These are phyloP conservation scores for Diprion similis DNA, from an alignment of 1,140 invertebrate genomes.

Conservation along the genomic window DNA sequence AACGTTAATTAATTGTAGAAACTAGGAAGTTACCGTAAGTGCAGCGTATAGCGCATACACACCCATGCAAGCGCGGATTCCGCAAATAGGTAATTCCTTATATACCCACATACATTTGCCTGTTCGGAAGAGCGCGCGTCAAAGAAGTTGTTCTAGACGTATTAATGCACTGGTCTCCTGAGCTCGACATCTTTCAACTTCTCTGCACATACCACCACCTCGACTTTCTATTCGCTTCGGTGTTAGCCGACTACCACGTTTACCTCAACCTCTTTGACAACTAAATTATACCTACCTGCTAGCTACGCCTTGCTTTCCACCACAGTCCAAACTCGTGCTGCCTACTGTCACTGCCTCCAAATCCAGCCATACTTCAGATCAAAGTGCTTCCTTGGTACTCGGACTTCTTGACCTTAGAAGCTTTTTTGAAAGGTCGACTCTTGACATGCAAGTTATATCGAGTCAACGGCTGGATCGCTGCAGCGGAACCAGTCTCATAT, in stretches of 20 bases:
- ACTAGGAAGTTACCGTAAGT: background rate
- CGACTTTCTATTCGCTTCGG: slow-evolving; percentile 7
- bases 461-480: no score
- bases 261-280: slow-evolving; percentile 5
- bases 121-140: background rate
- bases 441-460: no score
- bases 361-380: no score
- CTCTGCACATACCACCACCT: background rate
- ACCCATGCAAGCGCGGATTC: background rate
- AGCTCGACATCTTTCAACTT: slow-evolving; percentile 2
- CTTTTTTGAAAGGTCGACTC: no score
- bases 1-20: slow-evolving; percentile 6
- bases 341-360: no score
- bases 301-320: slow-evolving; percentile 4
- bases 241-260: background rate
- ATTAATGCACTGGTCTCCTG: background rate
- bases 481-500: background rate
- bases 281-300: background rate
- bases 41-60: background rate
- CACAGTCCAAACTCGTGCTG: background rate
- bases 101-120: background rate
- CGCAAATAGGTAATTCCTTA: background rate
- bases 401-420: no score
- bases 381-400: no score
- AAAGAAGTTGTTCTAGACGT: background rate